Evolutionary conservation across 35 echinoderm and acorn worm species (phyloP).

Genomic region (Strongylocentrotus purpuratus): DNA sequence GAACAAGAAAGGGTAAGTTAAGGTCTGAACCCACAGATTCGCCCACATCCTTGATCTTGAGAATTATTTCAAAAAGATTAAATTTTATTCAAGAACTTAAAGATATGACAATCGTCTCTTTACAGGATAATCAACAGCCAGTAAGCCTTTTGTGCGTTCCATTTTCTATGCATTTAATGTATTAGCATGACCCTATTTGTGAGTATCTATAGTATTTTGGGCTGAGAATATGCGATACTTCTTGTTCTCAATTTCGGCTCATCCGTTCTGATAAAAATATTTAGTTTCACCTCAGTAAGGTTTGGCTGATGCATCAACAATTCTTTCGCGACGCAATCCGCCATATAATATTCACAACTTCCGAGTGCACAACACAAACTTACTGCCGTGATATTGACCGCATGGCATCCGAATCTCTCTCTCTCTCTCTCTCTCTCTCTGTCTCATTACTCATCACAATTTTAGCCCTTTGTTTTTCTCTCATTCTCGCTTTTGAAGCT

Average conservation of each 20-base stretch:
- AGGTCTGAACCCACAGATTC: no score
- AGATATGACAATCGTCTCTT: no score
- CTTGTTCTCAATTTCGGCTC: conserved; percentile 9
- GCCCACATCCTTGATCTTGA: no score
- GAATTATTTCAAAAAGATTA: no score
- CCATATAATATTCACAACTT: conserved; percentile 19
- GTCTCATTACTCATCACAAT: background rate
- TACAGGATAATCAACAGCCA: no score
- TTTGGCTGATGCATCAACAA: background rate
- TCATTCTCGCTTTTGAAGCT: background rate
- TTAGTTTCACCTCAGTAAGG: background rate
- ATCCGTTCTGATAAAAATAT: conserved; percentile 13
- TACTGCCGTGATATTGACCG: background rate
- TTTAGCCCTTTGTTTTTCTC: background rate
- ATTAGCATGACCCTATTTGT: background rate
- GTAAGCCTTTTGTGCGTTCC: no score
- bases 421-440: background rate
- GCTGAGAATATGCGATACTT: background rate
- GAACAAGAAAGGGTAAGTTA: no score
- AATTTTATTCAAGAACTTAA: no score
- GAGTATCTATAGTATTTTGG: background rate
- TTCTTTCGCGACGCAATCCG: background rate
- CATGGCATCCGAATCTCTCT: background rate
- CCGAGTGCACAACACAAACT: background rate
- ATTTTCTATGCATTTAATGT: background rate